Evolutionary conservation across 2,113 vertebrate genomes (phyloP).

Genomic region (Oreotragus oreotragus): DNA sequence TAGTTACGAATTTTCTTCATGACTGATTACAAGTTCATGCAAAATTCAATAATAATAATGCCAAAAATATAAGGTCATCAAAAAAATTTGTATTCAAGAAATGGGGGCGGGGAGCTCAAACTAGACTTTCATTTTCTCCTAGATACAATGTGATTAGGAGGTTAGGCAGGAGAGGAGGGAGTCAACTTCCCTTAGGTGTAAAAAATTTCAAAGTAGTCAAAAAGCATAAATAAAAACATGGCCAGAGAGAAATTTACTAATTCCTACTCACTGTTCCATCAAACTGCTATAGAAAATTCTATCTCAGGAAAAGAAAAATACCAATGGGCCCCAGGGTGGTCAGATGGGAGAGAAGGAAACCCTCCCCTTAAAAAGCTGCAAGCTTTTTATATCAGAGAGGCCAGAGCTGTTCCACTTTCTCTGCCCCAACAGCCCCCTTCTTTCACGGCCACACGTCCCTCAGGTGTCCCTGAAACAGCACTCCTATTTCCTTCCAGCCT

Average conservation of each 20-base stretch:
- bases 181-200: not conserved
- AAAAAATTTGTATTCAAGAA: not conserved
- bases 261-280: not conserved
- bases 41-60: not conserved
- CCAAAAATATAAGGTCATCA: not conserved
- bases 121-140: not conserved
- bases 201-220: not conserved
- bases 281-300: not conserved
- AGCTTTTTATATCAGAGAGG: not conserved
- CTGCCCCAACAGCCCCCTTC: not conserved
- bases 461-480: not conserved
- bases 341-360: not conserved
- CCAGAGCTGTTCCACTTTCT: not conserved
- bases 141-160: not conserved
- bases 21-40: not conserved
- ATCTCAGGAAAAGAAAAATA: not conserved
- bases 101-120: not conserved
- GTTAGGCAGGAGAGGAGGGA: not conserved
- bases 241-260: not conserved
- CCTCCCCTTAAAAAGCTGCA: not conserved
- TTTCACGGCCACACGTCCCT: not conserved
- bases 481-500: not conserved
- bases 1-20: not conserved
- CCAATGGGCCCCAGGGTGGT: accelerated
- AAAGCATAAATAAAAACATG: not conserved